These are phyloP conservation scores for Arremon aurantiirostris DNA, from an alignment of 2,797 vertebrate genomes.

Conservation along the genomic window DNA sequence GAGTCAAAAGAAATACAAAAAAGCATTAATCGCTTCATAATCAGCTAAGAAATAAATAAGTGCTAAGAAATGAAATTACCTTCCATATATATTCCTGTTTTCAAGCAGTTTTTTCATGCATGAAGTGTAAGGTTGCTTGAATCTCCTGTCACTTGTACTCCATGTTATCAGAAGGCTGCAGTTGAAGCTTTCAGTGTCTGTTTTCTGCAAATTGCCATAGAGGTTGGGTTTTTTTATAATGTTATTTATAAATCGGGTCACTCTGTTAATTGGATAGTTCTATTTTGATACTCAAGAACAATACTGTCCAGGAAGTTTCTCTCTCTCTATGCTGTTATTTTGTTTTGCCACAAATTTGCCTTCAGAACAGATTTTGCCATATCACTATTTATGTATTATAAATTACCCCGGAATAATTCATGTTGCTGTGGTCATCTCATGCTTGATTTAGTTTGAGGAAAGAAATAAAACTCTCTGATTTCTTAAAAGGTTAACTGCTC, in stretches of 20 bases:
- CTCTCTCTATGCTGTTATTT: background rate
- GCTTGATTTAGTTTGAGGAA: background rate
- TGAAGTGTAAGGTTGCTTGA: background rate
- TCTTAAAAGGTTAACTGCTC: background rate
- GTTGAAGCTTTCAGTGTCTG: background rate
- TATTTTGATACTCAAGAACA: background rate
- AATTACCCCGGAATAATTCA: background rate
- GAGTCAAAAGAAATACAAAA: background rate
- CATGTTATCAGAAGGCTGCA: background rate
- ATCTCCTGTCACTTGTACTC: background rate
- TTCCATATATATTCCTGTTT: background rate
- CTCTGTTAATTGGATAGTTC: background rate
- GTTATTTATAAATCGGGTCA: background rate
- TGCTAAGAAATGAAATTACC: background rate
- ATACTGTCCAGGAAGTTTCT: background rate
- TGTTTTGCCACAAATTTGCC: background rate
- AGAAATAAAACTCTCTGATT: background rate
- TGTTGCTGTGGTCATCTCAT: background rate
- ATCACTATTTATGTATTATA: background rate
- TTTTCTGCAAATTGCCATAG: rapidly evolving
- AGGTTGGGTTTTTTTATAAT: rapidly evolving
- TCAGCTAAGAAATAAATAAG: too few species aligned
- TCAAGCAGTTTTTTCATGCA: background rate
- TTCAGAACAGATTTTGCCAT: background rate
- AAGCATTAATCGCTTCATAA: background rate